Conservation (phyloP, 2,888 invertebrate genomes). For the Podabrus alpinus region DNA sequence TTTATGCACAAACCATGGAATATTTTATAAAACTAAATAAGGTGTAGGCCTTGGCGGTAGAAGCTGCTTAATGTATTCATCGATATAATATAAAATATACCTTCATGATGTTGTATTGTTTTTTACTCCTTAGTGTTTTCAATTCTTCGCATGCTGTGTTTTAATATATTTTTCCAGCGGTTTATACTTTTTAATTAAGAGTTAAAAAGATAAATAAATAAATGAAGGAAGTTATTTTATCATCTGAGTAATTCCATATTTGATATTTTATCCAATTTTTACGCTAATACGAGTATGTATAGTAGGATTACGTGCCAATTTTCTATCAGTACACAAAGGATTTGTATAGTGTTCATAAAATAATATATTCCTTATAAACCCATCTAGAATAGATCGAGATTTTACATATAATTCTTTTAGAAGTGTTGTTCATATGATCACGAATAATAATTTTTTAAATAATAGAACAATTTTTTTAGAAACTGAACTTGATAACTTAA, state of each 20-base stretch:
- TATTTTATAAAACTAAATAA: no score
- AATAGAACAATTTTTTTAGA: neutral
- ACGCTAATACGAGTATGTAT: neutral
- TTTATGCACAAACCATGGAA: no score
- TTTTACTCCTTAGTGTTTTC: no score
- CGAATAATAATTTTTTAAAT: neutral
- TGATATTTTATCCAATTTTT: neutral
- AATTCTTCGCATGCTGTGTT: no score
- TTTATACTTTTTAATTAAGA: neutral
- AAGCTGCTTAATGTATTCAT: no score
- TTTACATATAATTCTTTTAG: neutral
- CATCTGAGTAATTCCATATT: neutral
- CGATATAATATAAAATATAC: no score
- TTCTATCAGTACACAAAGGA: neutral
- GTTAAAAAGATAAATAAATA: neutral
- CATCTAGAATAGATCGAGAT: neutral
- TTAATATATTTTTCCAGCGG: no score
- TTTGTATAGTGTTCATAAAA: neutral
- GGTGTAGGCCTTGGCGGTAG: no score
- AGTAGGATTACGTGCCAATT: neutral
- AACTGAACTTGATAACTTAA: neutral
- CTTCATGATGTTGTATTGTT: no score
- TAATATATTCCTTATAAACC: neutral
- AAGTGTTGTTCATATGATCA: neutral
- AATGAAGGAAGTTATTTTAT: neutral